These are phyloP conservation scores for Engraulis encrasicolus DNA, from an alignment of 2,113 vertebrate species.

Conservation along the genomic window DNA sequence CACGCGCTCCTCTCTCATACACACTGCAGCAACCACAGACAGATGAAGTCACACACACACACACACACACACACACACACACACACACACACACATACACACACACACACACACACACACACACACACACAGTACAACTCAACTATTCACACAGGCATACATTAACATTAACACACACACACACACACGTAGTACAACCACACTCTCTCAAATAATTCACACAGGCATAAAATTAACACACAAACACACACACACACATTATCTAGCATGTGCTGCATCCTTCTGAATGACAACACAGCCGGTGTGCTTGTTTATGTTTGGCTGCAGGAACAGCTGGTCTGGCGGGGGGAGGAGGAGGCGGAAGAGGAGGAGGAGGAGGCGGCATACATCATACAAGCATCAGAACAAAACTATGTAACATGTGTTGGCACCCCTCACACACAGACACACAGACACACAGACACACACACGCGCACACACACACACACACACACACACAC, in stretches of 20 bases:
- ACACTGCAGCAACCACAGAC: too few species aligned
- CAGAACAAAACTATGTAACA: slow-evolving; percentile 35
- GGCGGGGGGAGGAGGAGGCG: slow-evolving; percentile 11
- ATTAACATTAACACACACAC: not conserved
- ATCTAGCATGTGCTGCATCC: not conserved
- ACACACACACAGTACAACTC: not conserved
- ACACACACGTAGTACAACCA: too few species aligned
- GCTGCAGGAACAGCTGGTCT: slow-evolving; percentile 45
- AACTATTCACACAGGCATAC: not conserved
- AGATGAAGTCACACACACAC: not conserved
- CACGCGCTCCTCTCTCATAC: slow-evolving; percentile 33
- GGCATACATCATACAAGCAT: slow-evolving; percentile 9
- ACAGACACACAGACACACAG: too few species aligned
- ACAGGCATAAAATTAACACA: not conserved
- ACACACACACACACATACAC: too few species aligned
- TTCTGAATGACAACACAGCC: slow-evolving; percentile 47
- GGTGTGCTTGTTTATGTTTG: slow-evolving; percentile 32
- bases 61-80: not conserved
- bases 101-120: not conserved
- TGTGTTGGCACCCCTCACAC: not conserved
- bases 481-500: slow-evolving; percentile 27
- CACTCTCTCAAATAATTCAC: too few species aligned
- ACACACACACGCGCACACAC: slow-evolving; percentile 15
- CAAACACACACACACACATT: not conserved
- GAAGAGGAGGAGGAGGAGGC: not conserved